Evolutionary conservation across 2,797 vertebrate species (phyloP), one percentile per base, ranked within the genome.

Genomic region (Cetoscarus ocellatus): DNA sequence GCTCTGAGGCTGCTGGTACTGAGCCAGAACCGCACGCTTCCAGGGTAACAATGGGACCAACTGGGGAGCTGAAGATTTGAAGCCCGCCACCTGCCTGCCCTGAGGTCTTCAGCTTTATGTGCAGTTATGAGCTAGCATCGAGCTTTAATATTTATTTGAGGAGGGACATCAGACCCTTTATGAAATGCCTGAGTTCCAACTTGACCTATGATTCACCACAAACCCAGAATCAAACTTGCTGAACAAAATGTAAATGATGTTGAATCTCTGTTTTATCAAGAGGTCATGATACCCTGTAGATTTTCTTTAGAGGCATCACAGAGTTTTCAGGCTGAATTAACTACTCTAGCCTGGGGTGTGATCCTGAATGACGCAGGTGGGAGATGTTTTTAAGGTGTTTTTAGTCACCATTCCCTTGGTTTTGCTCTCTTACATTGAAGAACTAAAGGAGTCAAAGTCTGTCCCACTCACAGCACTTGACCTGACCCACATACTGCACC

Each of bases 401-500:
- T 39, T 47, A 48, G 55, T 58, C 2, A 43, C 8, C 51, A 39
- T n/a, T 51, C 58, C 38, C 34, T 45, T 15, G 40, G 47, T 47
- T 54, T 74, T 50, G 38, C 47, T 65, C n/a, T 17, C 61, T 66
- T 69, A 43, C 17, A 57, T 53, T 53, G 53, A 69, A 53, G 34
- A 59, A 47, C 48, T 62, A 42, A 19, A 61, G 11, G 39, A 69
- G 65, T 69, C 50, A 58, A n/a, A n/a, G 36, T 42, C 9, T 52
- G 13, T 40, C 44, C 47, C 47, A 57, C 52, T 55, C 45, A 64
- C 54, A 60, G 27, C 42, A 17, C 53, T 15, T 0, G 2, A 42
- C 43, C 70, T 76, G 80, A 82, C 82, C 82, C 78, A 83, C 49
- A 80, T 80, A 60, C 44, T 19, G 27, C n/a, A 53, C 51, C 48